Conservation (phyloP, 2,113 vertebrate species). For the Alexandromys fortis region DNA sequence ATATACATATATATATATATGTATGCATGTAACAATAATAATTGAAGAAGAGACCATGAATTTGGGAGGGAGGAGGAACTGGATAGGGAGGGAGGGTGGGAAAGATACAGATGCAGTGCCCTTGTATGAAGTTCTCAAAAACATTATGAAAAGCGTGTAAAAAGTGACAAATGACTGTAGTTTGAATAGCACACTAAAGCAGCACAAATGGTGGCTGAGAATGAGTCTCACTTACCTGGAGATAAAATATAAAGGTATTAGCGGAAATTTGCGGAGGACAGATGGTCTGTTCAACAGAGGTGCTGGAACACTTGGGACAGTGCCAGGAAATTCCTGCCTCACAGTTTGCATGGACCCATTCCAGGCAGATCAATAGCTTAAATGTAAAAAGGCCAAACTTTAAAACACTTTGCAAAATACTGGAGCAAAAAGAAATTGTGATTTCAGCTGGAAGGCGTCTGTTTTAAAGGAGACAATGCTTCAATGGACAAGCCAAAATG, state of each 20-base stretch:
- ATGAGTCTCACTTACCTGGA: background rate
- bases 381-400: background rate
- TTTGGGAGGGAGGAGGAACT: background rate
- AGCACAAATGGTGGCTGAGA: background rate
- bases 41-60: background rate
- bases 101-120: background rate
- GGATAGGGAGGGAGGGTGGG: background rate
- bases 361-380: background rate
- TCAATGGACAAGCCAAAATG: background rate
- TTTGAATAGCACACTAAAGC: constrained; percentile 14
- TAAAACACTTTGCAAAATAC: background rate
- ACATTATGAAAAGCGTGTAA: background rate
- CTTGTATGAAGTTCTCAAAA: background rate
- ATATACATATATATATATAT: background rate
- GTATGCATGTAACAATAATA: background rate
- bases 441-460: background rate
- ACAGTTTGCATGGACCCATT: background rate
- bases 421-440: background rate
- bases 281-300: background rate
- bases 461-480: background rate
- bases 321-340: background rate
- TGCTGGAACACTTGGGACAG: background rate
- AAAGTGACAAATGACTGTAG: background rate
- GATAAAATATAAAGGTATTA: background rate
- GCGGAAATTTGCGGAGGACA: background rate